Percentiles rank a stretch among this genome's conserved stretches.
Conservation (phyloP, 2,113 vertebrate genomes). For the Rhegmatorhina hoffmannsi region DNA sequence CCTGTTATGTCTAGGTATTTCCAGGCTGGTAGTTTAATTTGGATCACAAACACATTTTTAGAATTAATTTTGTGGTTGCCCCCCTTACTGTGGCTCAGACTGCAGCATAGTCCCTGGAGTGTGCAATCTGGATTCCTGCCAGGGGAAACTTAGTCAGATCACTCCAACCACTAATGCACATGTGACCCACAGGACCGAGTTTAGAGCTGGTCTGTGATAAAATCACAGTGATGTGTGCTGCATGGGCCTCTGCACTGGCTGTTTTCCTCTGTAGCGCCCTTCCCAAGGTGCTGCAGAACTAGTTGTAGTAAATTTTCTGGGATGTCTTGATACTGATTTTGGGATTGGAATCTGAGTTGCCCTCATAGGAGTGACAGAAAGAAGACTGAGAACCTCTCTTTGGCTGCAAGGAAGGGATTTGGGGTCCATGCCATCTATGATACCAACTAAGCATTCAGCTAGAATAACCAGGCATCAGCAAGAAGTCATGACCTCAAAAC, state of each 20-base stretch:
- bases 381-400: not conserved
- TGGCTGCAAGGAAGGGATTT: not conserved
- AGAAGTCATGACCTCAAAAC: not conserved
- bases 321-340: not conserved
- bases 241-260: not conserved
- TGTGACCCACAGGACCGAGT: fast-evolving
- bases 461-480: not conserved
- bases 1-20: not conserved
- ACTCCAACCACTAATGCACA: fast-evolving
- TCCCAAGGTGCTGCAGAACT: not conserved
- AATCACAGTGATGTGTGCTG: not conserved
- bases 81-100: not conserved
- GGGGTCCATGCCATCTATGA: fast-evolving
- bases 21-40: not conserved
- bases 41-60: not conserved
- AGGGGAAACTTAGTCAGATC: not conserved
- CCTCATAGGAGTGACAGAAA: not conserved
- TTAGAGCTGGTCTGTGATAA: not conserved
- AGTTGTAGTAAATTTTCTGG: not conserved
- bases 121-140: not conserved
- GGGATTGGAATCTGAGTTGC: not conserved
- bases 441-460: not conserved
- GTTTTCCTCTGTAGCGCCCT: not conserved
- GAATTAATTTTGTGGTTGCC: not conserved
- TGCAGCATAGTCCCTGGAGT: not conserved